Percentiles rank a stretch among this genome's conserved stretches.
Evolutionary conservation across 2,113 vertebrate genomes (phyloP).

Genomic region (Sander vitreus): DNA sequence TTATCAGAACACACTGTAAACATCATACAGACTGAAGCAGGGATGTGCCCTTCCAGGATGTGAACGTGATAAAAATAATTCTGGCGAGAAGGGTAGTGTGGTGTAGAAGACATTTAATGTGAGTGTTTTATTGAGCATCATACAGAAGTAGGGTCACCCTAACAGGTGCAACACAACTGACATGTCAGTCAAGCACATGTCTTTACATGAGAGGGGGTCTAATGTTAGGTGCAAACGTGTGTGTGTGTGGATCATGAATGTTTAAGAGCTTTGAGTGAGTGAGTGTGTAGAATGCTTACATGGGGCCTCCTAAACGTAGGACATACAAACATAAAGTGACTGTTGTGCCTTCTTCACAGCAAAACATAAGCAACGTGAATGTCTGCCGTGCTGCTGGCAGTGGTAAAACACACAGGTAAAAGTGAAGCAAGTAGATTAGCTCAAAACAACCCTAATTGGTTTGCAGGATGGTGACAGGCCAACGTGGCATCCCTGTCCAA

Average conservation of each 20-base stretch:
- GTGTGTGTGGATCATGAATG: background rate
- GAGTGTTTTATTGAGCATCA: background rate
- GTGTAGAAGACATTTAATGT: background rate
- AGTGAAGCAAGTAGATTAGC: slow-evolving; percentile 32
- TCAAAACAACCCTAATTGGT: slow-evolving; percentile 64
- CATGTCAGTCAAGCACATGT: background rate
- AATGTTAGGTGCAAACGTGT: background rate
- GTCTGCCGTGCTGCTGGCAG: slow-evolving; percentile 28
- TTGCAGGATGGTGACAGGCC: slow-evolving; percentile 33
- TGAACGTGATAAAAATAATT: background rate
- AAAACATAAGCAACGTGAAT: background rate
- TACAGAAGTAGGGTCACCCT: background rate
- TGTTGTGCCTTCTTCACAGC: background rate
- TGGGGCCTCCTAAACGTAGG: background rate
- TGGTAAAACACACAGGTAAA: slow-evolving; percentile 11
- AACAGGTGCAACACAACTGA: background rate
- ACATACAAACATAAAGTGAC: background rate
- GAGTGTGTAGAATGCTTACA: background rate
- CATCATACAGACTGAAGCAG: background rate
- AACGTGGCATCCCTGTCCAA: slow-evolving; percentile 46
- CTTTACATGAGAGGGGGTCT: background rate
- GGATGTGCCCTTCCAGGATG: background rate
- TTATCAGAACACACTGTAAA: background rate
- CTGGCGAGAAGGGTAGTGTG: background rate
- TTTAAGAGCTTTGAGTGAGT: background rate